These are phyloP conservation scores for Hipparchia sbordonii DNA, from an alignment of 2,888 invertebrate genomes.

Conservation along the genomic window DNA sequence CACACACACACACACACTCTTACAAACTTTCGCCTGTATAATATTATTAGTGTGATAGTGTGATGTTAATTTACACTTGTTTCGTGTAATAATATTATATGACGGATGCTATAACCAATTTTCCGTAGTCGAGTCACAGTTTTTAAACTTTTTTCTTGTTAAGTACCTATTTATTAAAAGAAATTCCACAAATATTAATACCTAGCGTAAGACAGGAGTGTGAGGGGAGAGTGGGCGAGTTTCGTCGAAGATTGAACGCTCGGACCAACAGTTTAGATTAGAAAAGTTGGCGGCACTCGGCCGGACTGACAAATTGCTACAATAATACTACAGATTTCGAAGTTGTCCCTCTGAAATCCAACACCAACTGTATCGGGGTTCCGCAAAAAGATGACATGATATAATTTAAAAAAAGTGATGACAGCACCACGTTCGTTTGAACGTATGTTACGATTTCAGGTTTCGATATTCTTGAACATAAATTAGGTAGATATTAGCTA, in stretches of 20 bases:
- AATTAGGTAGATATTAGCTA: slow-evolving; percentile 11
- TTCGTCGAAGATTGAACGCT: slow-evolving; percentile 65
- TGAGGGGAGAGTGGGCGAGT: slow-evolving; percentile 49
- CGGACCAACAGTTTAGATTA: slow-evolving; percentile 75
- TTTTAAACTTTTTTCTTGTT: too few species aligned
- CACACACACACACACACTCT: too few species aligned
- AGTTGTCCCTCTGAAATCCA: slow-evolving; percentile 52
- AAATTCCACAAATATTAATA: slow-evolving; percentile 34
- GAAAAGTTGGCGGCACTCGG: slow-evolving; percentile 72
- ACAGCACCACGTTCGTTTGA: too few species aligned
- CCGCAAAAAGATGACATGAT: slow-evolving; percentile 28
- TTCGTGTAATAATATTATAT: too few species aligned
- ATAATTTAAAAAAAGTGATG: too few species aligned
- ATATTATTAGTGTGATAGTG: too few species aligned
- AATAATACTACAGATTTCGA: slow-evolving; percentile 77
- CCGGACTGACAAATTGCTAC: slow-evolving; percentile 72
- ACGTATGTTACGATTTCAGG: neutral
- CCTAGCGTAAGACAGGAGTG: slow-evolving; percentile 28
- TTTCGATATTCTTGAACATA: too few species aligned
- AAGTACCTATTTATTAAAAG: neutral
- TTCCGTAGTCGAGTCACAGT: too few species aligned
- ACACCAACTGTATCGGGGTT: slow-evolving; percentile 53
- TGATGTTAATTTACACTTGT: too few species aligned
- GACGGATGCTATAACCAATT: too few species aligned
- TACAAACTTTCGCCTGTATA: too few species aligned